phyloP scores from a whole-genome alignment of 2,797 vertebrate genomes.

The Halcyon chelicuti region DNA sequence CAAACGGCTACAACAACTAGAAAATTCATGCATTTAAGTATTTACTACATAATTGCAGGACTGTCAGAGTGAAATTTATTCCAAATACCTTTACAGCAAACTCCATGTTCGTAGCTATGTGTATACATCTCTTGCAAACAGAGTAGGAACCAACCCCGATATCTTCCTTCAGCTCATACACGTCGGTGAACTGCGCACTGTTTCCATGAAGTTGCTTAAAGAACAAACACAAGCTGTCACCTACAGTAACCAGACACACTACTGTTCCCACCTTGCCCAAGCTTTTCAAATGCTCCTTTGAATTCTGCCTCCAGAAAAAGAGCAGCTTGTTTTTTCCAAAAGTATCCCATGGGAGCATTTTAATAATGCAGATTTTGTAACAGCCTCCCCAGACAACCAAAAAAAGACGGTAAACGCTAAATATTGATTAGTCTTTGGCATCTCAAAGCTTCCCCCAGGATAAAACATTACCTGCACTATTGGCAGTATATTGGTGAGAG shows the following conservation, averaged over 20 bases:
- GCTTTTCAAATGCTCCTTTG: neutral
- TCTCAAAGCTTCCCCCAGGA: neutral
- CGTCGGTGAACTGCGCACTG: conserved; percentile 89
- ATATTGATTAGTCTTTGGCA: neutral
- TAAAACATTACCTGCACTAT: conserved; percentile 89
- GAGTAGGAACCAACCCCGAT: conserved; percentile 97
- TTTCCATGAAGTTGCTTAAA: conserved; percentile 88
- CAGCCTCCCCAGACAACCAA: neutral
- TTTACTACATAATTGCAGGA: neutral
- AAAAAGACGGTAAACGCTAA: neutral
- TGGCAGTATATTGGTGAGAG: conserved; percentile 90
- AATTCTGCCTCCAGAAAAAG: neutral
- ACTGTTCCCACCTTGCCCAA: neutral
- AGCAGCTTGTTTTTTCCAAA: neutral
- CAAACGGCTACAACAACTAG: neutral
- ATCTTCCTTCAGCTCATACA: conserved; percentile 95
- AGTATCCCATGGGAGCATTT: neutral
- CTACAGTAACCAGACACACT: neutral
- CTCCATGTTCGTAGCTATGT: conserved; percentile 90
- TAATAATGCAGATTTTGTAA: neutral
- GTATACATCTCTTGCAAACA: conserved; percentile 94
- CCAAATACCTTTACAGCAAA: conserved; percentile 93
- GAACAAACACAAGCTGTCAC: neutral
- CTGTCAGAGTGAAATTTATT: neutral
- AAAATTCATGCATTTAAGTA: neutral